Conservation (phyloP, 2,888 invertebrate genomes). For the Hirudinaria manillensis region DNA sequence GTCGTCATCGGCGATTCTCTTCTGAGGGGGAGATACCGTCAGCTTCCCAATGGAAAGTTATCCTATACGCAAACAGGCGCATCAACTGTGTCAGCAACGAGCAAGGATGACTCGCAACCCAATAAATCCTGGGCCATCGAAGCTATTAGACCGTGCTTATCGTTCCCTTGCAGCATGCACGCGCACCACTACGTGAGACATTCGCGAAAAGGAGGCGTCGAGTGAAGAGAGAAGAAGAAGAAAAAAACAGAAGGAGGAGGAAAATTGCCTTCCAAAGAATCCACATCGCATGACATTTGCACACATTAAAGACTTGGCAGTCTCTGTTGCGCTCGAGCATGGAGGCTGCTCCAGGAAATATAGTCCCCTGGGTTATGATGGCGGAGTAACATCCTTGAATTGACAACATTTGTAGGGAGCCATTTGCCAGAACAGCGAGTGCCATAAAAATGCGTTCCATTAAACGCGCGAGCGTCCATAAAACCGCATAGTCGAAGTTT, state of each 20-base stretch:
- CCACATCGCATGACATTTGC: constrained; percentile 4
- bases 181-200: constrained; percentile 21
- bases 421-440: not conserved
- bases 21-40: too few relatives aligned
- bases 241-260: not conserved
- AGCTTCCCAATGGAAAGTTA: too few relatives aligned
- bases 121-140: constrained; percentile 29
- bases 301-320: constrained; percentile 6
- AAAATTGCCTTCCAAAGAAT: not conserved
- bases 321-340: constrained; percentile 18
- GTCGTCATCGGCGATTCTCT: too few relatives aligned
- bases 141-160: constrained; percentile 33
- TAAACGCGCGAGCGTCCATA: constrained; percentile 20
- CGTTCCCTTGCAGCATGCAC: constrained; percentile 21
- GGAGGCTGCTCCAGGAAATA: constrained; percentile 35
- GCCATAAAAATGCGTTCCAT: constrained; percentile 22
- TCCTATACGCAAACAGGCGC: constrained; percentile 2
- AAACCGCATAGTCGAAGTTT: not conserved
- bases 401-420: not conserved
- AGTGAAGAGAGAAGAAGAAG: constrained; percentile 7
- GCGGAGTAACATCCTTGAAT: too few relatives aligned
- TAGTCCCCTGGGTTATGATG: constrained; percentile 13
- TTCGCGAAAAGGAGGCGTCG: not conserved
- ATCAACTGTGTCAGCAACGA: constrained; percentile 7
- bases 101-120: constrained; percentile 16